A percentile compares a stretch with the other conserved stretches of the same genome.
Evolutionary conservation across 2,797 vertebrate species (phyloP).

Genomic region (Arctocebus calabarensis): DNA sequence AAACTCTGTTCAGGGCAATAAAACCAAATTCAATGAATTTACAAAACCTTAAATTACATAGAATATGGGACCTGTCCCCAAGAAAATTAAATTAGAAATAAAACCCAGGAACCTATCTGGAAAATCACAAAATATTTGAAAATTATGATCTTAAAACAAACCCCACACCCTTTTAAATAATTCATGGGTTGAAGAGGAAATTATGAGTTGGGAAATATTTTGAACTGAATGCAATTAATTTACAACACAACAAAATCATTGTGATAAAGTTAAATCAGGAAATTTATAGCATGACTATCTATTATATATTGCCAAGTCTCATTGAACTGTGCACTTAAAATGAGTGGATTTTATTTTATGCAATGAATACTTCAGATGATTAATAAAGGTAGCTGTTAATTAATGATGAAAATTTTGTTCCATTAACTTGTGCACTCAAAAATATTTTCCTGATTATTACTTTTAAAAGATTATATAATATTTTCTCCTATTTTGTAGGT

Average conservation of each 20-base stretch:
- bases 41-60: slow-evolving; percentile 41
- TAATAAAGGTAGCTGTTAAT: background rate
- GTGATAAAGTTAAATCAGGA: background rate
- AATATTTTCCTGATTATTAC: background rate
- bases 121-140: slow-evolving; percentile 54
- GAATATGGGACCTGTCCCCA: background rate
- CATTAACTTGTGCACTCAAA: background rate
- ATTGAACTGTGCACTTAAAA: background rate
- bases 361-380: background rate
- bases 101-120: slow-evolving; percentile 21
- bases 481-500: too few relatives aligned
- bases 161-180: background rate
- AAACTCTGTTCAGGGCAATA: slow-evolving; percentile 9
- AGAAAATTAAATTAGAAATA: slow-evolving; percentile 57
- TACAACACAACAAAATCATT: background rate
- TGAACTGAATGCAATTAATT: slow-evolving; percentile 3
- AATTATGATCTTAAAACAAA: background rate
- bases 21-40: slow-evolving; percentile 50
- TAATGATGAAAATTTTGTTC: background rate
- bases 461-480: background rate
- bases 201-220: background rate
- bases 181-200: background rate
- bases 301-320: background rate
- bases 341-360: slow-evolving; percentile 16
- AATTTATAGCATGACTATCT: background rate